Base-by-base conservation (phyloP, 2,888 invertebrate species). In the Rhyacophila evoluta region DNA sequence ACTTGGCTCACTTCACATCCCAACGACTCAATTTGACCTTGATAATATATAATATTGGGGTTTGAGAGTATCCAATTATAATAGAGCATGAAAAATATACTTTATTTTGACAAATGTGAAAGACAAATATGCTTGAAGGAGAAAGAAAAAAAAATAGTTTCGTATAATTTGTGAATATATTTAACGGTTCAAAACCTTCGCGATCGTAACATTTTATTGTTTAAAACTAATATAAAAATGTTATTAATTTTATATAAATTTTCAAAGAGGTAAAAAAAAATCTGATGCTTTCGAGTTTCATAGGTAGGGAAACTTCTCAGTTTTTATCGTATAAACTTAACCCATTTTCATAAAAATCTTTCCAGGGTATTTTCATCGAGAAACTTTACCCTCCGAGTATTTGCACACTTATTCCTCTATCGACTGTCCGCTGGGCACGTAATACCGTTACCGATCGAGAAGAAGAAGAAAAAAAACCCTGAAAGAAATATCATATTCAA, bases 401-500 rank as follows among this genome's bases (percentile, higher is more conserved):
- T 71, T 41, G 67, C 75, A 74, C 68, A 72, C 68, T 38, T 73
- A 77, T 67, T 37, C 77, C 67, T 68, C 70, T 67, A 77, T 78
- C 75, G 29, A 67, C 55, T 68, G 67, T 72, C 70, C 75, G 77
- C 75, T 80, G 80, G 78, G 72, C 78, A 73, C 80, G 75, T 80
- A 78, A 80, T 78, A 80, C 75, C 80, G 80, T 80, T 80, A 80
- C 80, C 25, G 55, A 55, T 19, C 55, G 55, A 55, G 19, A 8
- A 29, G 75, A 29, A 41, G 70, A 77, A 72, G 68, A 75, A 72
- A 76, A 75, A 73, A 77, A 74, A 77, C 77, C 55, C 19, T 39
- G 75, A 78, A 78, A 73, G 75, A 80, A 78, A 75, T 78, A 75
- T 78, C 75, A 78, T 78, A 71, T 78, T 75, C 80, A 75, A 80